A percentile compares a stretch with the other conserved stretches of the same genome.
Conservation (phyloP, 2,797 vertebrate genomes). For the Pantherophis vulpinus region DNA sequence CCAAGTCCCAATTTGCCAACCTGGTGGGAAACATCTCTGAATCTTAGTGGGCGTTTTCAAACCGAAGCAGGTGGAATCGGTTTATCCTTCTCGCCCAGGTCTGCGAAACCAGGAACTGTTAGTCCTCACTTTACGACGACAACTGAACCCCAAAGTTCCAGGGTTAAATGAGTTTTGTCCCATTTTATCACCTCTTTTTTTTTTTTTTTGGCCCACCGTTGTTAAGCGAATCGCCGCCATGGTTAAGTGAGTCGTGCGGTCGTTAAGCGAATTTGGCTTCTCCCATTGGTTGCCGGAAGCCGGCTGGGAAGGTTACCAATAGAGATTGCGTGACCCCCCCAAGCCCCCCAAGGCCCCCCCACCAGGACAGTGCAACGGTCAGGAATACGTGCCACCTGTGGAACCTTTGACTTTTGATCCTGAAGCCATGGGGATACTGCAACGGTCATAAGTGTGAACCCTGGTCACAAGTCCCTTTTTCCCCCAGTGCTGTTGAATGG, state of each 20-base stretch:
- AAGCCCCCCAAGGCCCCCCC: accelerated
- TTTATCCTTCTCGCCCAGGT: neutral
- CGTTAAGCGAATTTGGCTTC: neutral
- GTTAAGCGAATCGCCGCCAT: neutral
- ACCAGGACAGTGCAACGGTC: neutral
- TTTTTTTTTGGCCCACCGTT: neutral
- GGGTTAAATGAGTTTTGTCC: neutral
- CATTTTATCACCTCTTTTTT: neutral
- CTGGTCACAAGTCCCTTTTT: neutral
- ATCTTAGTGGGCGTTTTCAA: accelerated
- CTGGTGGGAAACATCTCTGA: neutral
- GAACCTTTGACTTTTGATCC: neutral
- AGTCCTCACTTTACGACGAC: neutral
- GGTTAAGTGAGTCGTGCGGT: neutral
- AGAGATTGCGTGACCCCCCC: neutral
- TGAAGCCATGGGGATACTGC: neutral
- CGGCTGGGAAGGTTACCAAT: neutral
- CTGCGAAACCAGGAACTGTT: neutral
- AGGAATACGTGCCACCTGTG: neutral
- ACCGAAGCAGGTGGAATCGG: neutral
- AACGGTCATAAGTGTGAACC: neutral
- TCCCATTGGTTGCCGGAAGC: neutral
- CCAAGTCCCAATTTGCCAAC: neutral
- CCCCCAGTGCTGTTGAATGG: neutral
- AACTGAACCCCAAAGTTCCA: neutral